Base-by-base conservation (phyloP, 2,888 invertebrate species). In the Coleophora flavipennella region DNA sequence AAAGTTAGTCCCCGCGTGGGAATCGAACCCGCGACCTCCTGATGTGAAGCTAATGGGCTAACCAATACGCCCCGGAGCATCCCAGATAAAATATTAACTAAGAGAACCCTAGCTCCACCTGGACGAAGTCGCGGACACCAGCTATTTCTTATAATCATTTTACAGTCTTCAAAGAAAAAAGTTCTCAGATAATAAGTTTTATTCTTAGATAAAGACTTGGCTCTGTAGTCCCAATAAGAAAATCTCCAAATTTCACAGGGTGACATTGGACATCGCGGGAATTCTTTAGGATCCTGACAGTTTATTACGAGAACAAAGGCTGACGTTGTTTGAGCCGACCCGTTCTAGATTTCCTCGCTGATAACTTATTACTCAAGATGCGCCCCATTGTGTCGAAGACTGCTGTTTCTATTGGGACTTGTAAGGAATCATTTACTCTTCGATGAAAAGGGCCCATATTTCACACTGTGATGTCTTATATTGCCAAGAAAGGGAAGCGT, bases 251-350 rank as follows among this genome's bases (percentile, higher is more conserved):
- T 73, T 70, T 71, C 54, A 62, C 57, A 57, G 58, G 59, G 59
- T 56, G 65, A 68, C 72, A 71, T 70, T 62, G 64, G 67, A 67
- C 64, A 67, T 65, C 68, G 59, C 66, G 60, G 65, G 65, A 65
- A 70, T 75, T 76, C 75, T 76, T 76, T 77, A 77, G 76, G 76
- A 54, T 57, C 57, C 62, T 69, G 72, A 70, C 73, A 71, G 73
- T 76, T 77, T 77, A 77, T 75, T 76, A 75, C 55, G 70, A 70
- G 76, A 75, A 77, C 77, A 76, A 77, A 69, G 73, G 65, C 60
- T 66, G 65, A 65, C 67, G 64, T 61, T 67, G 65, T 73, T 69
- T 65, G 70, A 73, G 60, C 63, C 62, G 65, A 67, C 68, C 68
- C 73, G 63, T 68, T 76, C 68, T 63, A 70, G 73, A 71, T 75